Evolutionary conservation across 1,140 invertebrate genomes (phyloP).

Genomic region (Drosophila mauritiana): DNA sequence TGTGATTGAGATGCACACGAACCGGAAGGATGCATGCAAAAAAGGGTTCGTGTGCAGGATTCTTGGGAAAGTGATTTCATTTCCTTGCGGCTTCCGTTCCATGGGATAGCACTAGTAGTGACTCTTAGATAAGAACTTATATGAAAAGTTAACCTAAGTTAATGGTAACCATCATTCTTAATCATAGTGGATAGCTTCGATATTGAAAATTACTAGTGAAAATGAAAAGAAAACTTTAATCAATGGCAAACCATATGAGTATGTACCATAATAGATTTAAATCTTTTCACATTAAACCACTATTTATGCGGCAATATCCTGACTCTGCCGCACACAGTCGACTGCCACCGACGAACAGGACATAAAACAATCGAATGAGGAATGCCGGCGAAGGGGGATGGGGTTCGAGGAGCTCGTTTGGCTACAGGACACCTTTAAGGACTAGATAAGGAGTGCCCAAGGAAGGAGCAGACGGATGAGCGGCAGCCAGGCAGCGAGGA

Average conservation of each 20-base stretch:
- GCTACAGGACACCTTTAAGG: conserved; percentile 44
- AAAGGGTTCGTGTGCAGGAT: neutral
- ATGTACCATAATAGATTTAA: too few species aligned
- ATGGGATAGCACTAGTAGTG: too few species aligned
- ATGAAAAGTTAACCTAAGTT: too few species aligned
- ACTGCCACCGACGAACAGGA: conserved; percentile 39
- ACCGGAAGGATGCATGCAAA: neutral
- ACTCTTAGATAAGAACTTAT: too few species aligned
- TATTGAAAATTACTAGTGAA: too few species aligned
- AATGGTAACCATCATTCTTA: too few species aligned
- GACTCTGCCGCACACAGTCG: conserved; percentile 10
- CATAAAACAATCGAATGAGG: conserved; percentile 66
- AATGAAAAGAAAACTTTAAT: too few species aligned
- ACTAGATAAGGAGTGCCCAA: conserved; percentile 15
- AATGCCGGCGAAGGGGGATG: conserved; percentile 16
- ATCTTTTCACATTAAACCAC: too few species aligned
- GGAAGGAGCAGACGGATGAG: conserved; percentile 4
- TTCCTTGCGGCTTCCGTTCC: neutral
- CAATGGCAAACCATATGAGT: too few species aligned
- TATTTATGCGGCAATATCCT: neutral
- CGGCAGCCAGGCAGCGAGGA: conserved; percentile 4
- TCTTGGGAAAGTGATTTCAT: neutral
- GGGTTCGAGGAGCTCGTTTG: conserved; percentile 17
- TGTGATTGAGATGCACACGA: conserved; percentile 16
- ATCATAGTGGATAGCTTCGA: too few species aligned